A percentile compares a stretch with the other conserved stretches of the same genome.
These are phyloP conservation scores for Notothenia rossii DNA, from an alignment of 2,113 vertebrate species.

Conservation along the genomic window DNA sequence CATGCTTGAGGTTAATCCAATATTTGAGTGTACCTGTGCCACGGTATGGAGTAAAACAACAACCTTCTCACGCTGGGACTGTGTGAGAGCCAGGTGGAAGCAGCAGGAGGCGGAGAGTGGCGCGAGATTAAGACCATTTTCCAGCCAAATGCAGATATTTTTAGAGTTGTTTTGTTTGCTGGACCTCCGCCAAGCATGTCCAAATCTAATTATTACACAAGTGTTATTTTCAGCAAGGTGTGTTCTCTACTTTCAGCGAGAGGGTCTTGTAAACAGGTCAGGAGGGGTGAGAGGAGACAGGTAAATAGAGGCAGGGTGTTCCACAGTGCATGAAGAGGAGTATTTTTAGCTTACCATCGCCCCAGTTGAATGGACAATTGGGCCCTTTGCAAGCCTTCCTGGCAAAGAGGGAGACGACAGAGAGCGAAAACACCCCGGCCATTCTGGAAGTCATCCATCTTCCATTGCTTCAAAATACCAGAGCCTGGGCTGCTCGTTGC, in stretches of 20 bases:
- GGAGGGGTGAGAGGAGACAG: slow-evolving; percentile 75
- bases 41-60: slow-evolving; percentile 64
- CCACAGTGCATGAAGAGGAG: slow-evolving; percentile 66
- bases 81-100: slow-evolving; percentile 50
- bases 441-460: slow-evolving; percentile 79
- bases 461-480: slow-evolving; percentile 56
- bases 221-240: slow-evolving; percentile 78
- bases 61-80: slow-evolving; percentile 51
- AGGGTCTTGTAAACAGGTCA: slow-evolving; percentile 81
- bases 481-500: slow-evolving; percentile 27
- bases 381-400: slow-evolving; percentile 76
- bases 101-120: slow-evolving; percentile 34
- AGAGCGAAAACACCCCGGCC: slow-evolving; percentile 67
- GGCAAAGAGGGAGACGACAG: slow-evolving; percentile 70
- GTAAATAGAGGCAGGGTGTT: slow-evolving; percentile 82
- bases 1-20: slow-evolving; percentile 59
- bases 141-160: slow-evolving; percentile 76
- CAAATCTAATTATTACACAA: slow-evolving; percentile 76
- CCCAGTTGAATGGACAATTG: slow-evolving; percentile 82
- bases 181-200: slow-evolving; percentile 67
- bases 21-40: slow-evolving; percentile 62
- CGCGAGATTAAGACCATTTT: slow-evolving; percentile 48
- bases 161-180: slow-evolving; percentile 82
- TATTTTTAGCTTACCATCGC: slow-evolving; percentile 81
- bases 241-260: slow-evolving; percentile 62